Evolutionary conservation across 1,140 invertebrate genomes (phyloP).

Genomic region (Eupristina koningsbergeri): DNA sequence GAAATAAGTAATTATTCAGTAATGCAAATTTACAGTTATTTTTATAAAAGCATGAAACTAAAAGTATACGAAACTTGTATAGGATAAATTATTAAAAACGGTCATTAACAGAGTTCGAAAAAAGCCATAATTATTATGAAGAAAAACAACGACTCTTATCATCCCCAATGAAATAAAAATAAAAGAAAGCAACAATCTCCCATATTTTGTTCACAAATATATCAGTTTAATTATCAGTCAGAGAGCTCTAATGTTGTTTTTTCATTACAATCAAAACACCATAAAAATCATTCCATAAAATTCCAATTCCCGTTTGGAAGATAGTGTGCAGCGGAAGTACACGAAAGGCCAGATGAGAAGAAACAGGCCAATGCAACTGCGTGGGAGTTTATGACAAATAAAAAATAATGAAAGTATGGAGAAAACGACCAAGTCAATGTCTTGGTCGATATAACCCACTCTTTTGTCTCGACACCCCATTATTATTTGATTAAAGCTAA

Average conservation of each 20-base stretch:
- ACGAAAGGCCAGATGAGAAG: not conserved
- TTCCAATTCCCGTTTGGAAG: slow-evolving; percentile 26
- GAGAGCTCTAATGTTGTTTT: too few species aligned
- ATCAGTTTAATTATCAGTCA: too few species aligned
- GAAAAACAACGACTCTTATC: not conserved
- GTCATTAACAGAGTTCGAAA: slow-evolving; percentile 2
- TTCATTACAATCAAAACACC: too few species aligned
- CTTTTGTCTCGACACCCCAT: slow-evolving; percentile 31
- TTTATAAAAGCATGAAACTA: too few species aligned
- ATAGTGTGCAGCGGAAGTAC: slow-evolving; percentile 17
- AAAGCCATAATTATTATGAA: not conserved
- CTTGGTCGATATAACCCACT: slow-evolving; percentile 9
- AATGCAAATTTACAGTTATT: too few species aligned
- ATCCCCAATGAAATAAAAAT: not conserved
- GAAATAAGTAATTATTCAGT: too few species aligned
- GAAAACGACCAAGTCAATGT: not conserved
- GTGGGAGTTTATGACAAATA: not conserved
- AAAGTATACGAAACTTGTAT: too few species aligned
- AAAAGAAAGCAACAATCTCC: not conserved
- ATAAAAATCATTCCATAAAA: slow-evolving; percentile 5
- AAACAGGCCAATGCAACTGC: not conserved
- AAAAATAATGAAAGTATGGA: not conserved
- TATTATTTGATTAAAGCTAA: slow-evolving; percentile 58
- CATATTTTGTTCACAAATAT: not conserved
- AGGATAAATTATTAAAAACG: not conserved